A percentile compares a stretch with the other conserved stretches of the same genome.
Conservation (phyloP, 2,888 invertebrate species). For the Abrostola triplasia region DNA sequence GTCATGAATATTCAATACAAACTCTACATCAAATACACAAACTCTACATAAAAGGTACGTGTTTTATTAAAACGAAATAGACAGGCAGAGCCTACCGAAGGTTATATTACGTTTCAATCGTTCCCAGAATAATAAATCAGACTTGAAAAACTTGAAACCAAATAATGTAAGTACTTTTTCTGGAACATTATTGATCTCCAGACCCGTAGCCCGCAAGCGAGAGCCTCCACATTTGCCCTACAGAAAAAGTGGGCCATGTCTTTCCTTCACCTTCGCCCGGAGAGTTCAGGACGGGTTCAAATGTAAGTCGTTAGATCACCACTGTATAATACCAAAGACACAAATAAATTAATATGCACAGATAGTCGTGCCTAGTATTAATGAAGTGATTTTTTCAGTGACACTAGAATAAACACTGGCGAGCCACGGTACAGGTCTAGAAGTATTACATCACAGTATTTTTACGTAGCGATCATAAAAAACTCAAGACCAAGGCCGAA, state of each 20-base stretch:
- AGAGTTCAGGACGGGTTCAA: constrained; percentile 65
- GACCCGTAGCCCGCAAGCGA: constrained; percentile 37
- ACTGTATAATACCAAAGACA: constrained; percentile 55
- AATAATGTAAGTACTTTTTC: constrained; percentile 14
- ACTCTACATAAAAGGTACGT: background rate
- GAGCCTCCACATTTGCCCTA: constrained; percentile 46
- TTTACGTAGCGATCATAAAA: constrained; percentile 27
- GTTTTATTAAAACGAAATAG: constrained; percentile 10
- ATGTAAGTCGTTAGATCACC: constrained; percentile 68
- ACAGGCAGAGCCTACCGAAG: constrained; percentile 4
- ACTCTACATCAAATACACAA: background rate
- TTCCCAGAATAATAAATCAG: constrained; percentile 20
- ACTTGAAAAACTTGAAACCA: constrained; percentile 13
- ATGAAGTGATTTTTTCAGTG: constrained; percentile 25
- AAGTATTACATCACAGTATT: constrained; percentile 43
- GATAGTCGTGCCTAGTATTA: constrained; percentile 26
- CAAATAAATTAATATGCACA: constrained; percentile 52
- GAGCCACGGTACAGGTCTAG: constrained; percentile 18
- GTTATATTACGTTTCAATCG: constrained; percentile 8
- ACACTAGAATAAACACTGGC: constrained; percentile 25
- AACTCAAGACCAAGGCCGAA: constrained; percentile 42
- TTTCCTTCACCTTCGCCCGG: constrained; percentile 64
- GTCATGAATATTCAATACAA: constrained; percentile 23
- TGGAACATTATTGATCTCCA: constrained; percentile 57
- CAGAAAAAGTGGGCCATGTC: constrained; percentile 61